Evolutionary conservation across 2,888 invertebrate genomes (phyloP).

Genomic region (Coelinius sp.): DNA sequence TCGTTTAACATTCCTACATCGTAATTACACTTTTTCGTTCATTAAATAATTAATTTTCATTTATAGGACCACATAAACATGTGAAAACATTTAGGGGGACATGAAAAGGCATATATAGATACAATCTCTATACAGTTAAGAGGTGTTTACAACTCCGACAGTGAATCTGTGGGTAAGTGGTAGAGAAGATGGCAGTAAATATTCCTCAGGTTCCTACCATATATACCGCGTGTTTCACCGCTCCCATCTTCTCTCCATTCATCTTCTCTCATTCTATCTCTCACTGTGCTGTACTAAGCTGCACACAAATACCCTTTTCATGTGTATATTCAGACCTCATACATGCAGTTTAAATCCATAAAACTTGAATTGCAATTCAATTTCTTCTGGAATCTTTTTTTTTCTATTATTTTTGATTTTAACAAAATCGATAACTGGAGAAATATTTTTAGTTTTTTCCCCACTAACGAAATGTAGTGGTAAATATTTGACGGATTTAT

Average conservation of each 20-base stretch:
- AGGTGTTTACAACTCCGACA: conserved; percentile 70
- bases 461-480: conserved; percentile 4
- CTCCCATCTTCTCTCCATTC: conserved; percentile 37
- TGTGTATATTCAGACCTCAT: conserved; percentile 26
- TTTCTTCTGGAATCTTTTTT: conserved; percentile 34
- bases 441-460: background rate
- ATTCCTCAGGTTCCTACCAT: conserved; percentile 61
- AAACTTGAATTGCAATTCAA: conserved; percentile 15
- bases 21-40: conserved; percentile 15
- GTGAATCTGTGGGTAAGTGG: conserved; percentile 70
- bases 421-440: background rate
- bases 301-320: conserved; percentile 36
- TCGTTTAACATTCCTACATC: no score
- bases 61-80: conserved; percentile 47
- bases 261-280: conserved; percentile 27
- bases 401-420: background rate
- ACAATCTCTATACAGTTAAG: conserved; percentile 69
- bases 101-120: conserved; percentile 60
- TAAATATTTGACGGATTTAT: conserved; percentile 11
- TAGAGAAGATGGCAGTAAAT: conserved; percentile 71
- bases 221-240: conserved; percentile 42
- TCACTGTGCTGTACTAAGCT: conserved; percentile 34
- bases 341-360: background rate
- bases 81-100: conserved; percentile 59
- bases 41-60: conserved; percentile 59